phyloP scores from a whole-genome alignment of 2,113 vertebrate genomes.

The Amphilophus citrinellus region DNA sequence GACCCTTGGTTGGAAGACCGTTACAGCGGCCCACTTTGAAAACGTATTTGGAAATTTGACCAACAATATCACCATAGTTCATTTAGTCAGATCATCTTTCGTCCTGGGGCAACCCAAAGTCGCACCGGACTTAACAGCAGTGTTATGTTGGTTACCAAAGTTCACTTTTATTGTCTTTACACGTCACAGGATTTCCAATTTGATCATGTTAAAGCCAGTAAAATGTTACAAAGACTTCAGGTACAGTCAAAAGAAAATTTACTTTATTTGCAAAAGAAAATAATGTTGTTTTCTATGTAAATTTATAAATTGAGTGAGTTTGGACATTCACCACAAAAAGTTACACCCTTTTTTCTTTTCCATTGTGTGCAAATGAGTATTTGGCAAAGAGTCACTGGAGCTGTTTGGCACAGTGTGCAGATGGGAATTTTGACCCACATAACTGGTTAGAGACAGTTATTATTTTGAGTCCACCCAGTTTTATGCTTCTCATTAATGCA shows the following conservation, averaged over 20 bases:
- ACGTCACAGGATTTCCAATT: too few relatives aligned
- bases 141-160: too few relatives aligned
- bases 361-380: conserved; percentile 24
- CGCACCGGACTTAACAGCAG: too few relatives aligned
- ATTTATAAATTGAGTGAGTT: background rate
- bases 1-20: too few relatives aligned
- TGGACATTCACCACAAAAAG: background rate
- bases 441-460: conserved; percentile 26
- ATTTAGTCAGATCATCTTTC: too few relatives aligned
- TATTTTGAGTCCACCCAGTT: conserved; percentile 31
- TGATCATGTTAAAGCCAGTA: background rate
- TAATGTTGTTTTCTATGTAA: background rate
- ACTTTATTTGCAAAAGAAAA: background rate
- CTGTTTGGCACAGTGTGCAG: conserved; percentile 49
- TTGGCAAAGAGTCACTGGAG: conserved; percentile 29
- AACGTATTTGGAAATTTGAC: too few relatives aligned
- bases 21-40: too few relatives aligned
- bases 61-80: too few relatives aligned
- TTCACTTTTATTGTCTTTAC: too few relatives aligned
- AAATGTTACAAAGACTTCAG: background rate
- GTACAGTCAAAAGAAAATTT: background rate
- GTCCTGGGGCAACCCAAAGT: too few relatives aligned
- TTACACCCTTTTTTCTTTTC: background rate
- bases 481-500: conserved; percentile 19
- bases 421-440: conserved; percentile 61